A percentile compares a stretch with the other conserved stretches of the same genome.
These are phyloP conservation scores for Hydropotes inermis DNA, from an alignment of 2,113 vertebrate genomes.

Conservation along the genomic window DNA sequence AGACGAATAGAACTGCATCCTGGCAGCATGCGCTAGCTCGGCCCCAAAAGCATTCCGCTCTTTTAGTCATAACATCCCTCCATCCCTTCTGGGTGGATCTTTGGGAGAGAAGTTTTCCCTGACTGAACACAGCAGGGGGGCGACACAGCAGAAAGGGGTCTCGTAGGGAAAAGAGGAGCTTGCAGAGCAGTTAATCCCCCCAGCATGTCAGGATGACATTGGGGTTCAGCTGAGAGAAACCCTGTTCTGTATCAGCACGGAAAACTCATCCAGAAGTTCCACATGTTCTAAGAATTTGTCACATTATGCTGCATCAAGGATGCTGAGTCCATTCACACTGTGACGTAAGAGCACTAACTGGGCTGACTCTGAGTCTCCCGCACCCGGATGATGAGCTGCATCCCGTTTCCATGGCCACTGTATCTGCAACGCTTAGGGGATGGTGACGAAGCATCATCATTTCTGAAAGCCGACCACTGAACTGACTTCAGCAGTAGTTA, in stretches of 20 bases:
- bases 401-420: not conserved
- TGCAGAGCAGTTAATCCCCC: not conserved
- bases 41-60: not conserved
- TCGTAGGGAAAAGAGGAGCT: not conserved
- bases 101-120: not conserved
- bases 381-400: not conserved
- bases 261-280: not conserved
- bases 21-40: conserved; percentile 50
- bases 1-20: conserved; percentile 45
- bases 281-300: not conserved
- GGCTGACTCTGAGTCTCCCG: not conserved
- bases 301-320: not conserved
- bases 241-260: not conserved
- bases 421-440: not conserved
- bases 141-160: not conserved
- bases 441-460: not conserved
- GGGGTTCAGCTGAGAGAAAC: not conserved
- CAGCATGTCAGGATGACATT: not conserved
- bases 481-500: not conserved
- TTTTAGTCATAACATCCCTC: conserved; percentile 24
- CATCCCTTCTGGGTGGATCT: not conserved
- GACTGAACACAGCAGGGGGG: not conserved
- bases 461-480: not conserved
- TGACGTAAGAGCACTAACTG: not conserved
- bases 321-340: not conserved